These are phyloP conservation scores for Campoletis raptor DNA, from an alignment of 2,888 invertebrate species.

Conservation along the genomic window DNA sequence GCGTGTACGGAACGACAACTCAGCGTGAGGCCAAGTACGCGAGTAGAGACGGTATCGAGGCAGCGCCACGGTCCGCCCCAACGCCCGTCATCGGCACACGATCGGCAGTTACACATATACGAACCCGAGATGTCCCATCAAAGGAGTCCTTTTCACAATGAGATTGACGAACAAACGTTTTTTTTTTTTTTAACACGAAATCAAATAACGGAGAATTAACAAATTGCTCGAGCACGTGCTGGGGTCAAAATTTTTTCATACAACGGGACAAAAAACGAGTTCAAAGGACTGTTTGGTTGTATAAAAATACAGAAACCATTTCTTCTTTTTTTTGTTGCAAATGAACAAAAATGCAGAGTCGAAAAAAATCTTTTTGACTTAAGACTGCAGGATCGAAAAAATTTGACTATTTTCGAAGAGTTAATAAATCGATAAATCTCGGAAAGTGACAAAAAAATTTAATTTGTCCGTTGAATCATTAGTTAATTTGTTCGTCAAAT, in stretches of 20 bases:
- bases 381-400: neutral
- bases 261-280: neutral
- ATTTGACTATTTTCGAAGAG: neutral
- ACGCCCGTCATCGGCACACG: conserved; percentile 71
- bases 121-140: conserved; percentile 25
- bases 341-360: too few species aligned
- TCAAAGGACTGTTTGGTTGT: too few species aligned
- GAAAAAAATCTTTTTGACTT: too few species aligned
- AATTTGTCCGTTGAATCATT: neutral
- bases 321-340: too few species aligned
- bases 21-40: conserved; percentile 68
- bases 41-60: conserved; percentile 65
- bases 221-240: neutral
- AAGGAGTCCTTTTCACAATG: conserved; percentile 22
- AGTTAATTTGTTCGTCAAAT: neutral
- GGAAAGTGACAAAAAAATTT: neutral
- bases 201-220: neutral
- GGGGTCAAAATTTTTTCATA: neutral
- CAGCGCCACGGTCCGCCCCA: conserved; percentile 68
- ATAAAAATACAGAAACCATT: too few species aligned
- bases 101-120: conserved; percentile 63
- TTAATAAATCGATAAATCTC: neutral
- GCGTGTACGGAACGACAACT: conserved; percentile 69
- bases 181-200: neutral
- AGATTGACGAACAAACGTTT: neutral